These are phyloP conservation scores for Rhabdomys pumilio DNA, from an alignment of 2,797 vertebrate species.

Conservation along the genomic window DNA sequence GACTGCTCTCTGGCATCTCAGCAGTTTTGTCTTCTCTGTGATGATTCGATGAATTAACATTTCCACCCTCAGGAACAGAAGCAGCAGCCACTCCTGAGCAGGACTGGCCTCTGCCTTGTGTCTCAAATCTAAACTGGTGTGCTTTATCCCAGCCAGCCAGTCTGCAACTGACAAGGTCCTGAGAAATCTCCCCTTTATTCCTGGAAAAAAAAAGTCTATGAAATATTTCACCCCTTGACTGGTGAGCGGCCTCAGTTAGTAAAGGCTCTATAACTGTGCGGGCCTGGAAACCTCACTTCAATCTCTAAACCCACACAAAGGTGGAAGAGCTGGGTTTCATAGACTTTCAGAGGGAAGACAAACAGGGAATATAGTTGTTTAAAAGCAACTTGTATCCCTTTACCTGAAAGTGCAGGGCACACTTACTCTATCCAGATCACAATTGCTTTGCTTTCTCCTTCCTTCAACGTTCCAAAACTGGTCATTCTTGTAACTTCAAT, in stretches of 20 bases:
- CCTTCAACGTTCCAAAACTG: constrained; percentile 92
- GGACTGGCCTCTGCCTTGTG: constrained; percentile 57
- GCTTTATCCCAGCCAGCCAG: constrained; percentile 96
- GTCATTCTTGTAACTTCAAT: constrained; percentile 92
- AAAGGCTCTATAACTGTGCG: background rate
- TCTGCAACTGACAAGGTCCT: constrained; percentile 92
- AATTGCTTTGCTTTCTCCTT: constrained; percentile 90
- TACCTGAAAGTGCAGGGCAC: background rate
- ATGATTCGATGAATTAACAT: background rate
- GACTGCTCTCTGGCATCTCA: background rate
- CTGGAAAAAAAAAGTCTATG: constrained; percentile 86
- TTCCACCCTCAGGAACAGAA: constrained; percentile 67
- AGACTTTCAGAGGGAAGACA: background rate
- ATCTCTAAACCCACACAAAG: background rate
- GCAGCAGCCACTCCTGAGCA: background rate
- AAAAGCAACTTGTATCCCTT: background rate
- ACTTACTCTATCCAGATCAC: constrained; percentile 96
- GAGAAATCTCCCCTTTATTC: constrained; percentile 92
- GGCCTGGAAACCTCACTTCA: background rate
- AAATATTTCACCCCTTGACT: background rate
- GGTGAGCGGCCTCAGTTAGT: background rate
- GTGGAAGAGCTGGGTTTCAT: background rate
- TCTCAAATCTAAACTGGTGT: constrained; percentile 91
- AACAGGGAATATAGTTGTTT: background rate
- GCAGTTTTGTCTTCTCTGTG: background rate